Conservation (phyloP, 2,888 invertebrate species). For the Anticlea derivata region DNA sequence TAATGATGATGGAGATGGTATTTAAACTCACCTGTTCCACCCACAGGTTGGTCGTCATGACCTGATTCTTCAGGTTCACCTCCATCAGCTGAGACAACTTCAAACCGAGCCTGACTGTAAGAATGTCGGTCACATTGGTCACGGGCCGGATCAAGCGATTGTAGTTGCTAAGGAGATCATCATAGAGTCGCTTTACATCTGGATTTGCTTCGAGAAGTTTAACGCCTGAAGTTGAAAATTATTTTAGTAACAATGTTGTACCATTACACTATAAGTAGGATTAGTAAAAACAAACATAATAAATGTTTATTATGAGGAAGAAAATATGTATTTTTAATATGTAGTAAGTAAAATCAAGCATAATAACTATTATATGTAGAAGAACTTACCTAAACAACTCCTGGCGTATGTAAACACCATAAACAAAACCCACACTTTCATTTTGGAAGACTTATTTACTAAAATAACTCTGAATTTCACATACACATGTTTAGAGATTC, state of each 20-base stretch:
- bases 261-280: too few relatives aligned
- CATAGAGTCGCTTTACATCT: constrained; percentile 96
- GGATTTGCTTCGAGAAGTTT: constrained; percentile 91
- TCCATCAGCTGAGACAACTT: constrained; percentile 96
- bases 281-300: too few relatives aligned
- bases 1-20: too few relatives aligned
- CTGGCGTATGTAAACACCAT: constrained; percentile 51
- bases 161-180: constrained; percentile 97
- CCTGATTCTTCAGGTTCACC: constrained; percentile 95
- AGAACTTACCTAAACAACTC: constrained; percentile 45
- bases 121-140: constrained; percentile 94
- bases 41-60: constrained; percentile 97
- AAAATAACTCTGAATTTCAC: constrained; percentile 35
- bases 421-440: constrained; percentile 59
- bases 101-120: constrained; percentile 95
- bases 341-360: too few relatives aligned
- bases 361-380: background rate
- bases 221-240: constrained; percentile 56
- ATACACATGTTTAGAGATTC: constrained; percentile 50
- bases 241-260: background rate
- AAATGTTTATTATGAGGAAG: too few relatives aligned
- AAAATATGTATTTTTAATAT: too few relatives aligned
- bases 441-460: constrained; percentile 40
- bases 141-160: constrained; percentile 97
- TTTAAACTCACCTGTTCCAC: constrained; percentile 90